These are phyloP conservation scores for Empidonax traillii DNA, from an alignment of 2,113 vertebrate species.

Conservation along the genomic window DNA sequence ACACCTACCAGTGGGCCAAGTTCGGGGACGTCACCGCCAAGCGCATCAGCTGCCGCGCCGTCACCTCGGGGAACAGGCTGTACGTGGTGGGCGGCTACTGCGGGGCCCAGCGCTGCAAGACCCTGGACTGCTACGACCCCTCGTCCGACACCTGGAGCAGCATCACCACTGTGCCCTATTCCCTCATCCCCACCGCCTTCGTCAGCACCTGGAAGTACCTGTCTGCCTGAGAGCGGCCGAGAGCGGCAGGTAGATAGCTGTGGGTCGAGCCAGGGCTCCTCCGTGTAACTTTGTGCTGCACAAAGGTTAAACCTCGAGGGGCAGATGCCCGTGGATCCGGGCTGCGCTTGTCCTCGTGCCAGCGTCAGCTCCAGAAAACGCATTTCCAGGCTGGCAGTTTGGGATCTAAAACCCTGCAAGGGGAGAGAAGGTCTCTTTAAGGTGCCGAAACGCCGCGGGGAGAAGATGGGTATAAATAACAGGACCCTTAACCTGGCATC, in stretches of 20 bases:
- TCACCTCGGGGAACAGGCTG: constrained; percentile 82
- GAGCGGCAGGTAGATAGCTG: neutral
- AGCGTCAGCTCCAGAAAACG: neutral
- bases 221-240: neutral
- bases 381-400: neutral
- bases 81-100: constrained; percentile 86
- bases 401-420: neutral
- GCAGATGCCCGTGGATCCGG: fast-evolving
- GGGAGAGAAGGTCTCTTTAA: neutral
- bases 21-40: constrained; percentile 82
- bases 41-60: constrained; percentile 82
- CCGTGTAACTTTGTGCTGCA: fast-evolving
- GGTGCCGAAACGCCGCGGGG: neutral
- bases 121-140: constrained; percentile 82
- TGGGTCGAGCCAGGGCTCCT: neutral
- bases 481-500: neutral
- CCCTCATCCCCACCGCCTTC: constrained; percentile 82
- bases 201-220: constrained; percentile 87
- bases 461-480: neutral
- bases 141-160: constrained; percentile 80
- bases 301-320: neutral
- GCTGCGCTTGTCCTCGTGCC: neutral
- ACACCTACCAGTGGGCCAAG: constrained; percentile 84
- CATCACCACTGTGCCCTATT: constrained; percentile 80
- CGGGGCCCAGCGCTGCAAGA: constrained; percentile 83